Percentiles rank a stretch among this genome's conserved stretches.
These are phyloP conservation scores for Dryocosmus kuriphilus DNA, from an alignment of 2,888 invertebrate genomes.

Conservation along the genomic window DNA sequence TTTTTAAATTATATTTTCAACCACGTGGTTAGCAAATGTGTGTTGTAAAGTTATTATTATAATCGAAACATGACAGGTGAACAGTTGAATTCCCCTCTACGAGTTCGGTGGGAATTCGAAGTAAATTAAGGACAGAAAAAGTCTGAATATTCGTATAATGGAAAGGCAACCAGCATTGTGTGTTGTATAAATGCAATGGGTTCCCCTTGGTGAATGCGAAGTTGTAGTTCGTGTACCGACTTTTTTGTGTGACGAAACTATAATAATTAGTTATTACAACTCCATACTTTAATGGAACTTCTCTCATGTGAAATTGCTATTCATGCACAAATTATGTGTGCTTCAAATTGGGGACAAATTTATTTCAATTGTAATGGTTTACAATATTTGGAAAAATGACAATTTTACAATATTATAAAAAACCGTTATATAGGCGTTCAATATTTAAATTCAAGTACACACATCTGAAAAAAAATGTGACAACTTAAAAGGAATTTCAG, in stretches of 20 bases:
- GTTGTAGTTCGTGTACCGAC: background rate
- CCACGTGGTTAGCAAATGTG: background rate
- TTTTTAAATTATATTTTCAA: too few relatives aligned
- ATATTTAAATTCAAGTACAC: too few relatives aligned
- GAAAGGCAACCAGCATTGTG: constrained; percentile 4
- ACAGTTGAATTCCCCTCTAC: background rate
- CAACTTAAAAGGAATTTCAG: too few relatives aligned
- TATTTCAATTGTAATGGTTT: too few relatives aligned
- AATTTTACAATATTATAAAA: too few relatives aligned
- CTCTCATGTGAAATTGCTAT: background rate
- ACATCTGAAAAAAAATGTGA: too few relatives aligned
- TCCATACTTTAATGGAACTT: background rate
- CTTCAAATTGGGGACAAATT: background rate
- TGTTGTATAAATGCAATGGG: background rate
- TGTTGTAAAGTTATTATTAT: background rate
- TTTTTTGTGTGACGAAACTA: background rate
- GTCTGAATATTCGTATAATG: background rate
- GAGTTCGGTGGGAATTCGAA: background rate
- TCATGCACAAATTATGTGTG: background rate
- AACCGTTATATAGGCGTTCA: too few relatives aligned
- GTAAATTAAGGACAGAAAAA: background rate
- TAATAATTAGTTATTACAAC: constrained; percentile 6
- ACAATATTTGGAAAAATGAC: too few relatives aligned
- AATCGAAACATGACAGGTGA: background rate
- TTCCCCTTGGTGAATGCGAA: background rate